Evolutionary conservation across 2,888 invertebrate species (phyloP).

Genomic region (Poecilus cupreus): DNA sequence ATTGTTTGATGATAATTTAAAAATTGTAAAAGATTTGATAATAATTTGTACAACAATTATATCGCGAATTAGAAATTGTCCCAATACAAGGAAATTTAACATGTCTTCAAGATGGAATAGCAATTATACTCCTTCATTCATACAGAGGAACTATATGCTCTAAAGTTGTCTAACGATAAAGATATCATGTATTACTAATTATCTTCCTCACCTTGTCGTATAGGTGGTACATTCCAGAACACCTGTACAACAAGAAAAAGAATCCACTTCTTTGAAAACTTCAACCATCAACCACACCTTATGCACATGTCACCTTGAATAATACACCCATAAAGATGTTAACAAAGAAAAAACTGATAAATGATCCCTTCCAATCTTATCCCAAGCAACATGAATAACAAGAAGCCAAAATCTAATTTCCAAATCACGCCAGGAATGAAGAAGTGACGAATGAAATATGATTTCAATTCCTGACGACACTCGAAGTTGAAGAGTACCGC

Average conservation of each 20-base stretch:
- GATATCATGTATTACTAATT: slow-evolving; percentile 3
- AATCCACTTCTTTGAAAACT: slow-evolving; percentile 7
- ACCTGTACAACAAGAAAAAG: slow-evolving; percentile 12
- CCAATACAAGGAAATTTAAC: too few relatives aligned
- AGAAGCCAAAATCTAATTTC: slow-evolving; percentile 38
- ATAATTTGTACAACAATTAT: too few relatives aligned
- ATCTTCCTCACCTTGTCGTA: background rate
- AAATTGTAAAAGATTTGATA: too few relatives aligned
- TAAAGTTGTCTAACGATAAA: background rate
- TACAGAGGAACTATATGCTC: too few relatives aligned
- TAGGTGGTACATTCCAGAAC: background rate
- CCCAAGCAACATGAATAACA: background rate
- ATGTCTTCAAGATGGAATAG: too few relatives aligned
- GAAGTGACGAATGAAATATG: slow-evolving; percentile 19
- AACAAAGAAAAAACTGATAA: slow-evolving; percentile 40
- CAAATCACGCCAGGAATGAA: slow-evolving; percentile 7
- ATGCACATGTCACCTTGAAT: slow-evolving; percentile 35
- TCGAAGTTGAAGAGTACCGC: background rate
- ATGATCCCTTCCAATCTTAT: slow-evolving; percentile 2
- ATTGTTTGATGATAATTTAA: too few relatives aligned
- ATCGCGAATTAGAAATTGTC: too few relatives aligned
- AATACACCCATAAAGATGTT: slow-evolving; percentile 27
- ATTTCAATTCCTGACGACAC: slow-evolving; percentile 32
- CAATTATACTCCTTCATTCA: too few relatives aligned
- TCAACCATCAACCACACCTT: background rate